Base-by-base conservation (phyloP, 2,113 vertebrate species). In the Rallus limicola region DNA sequence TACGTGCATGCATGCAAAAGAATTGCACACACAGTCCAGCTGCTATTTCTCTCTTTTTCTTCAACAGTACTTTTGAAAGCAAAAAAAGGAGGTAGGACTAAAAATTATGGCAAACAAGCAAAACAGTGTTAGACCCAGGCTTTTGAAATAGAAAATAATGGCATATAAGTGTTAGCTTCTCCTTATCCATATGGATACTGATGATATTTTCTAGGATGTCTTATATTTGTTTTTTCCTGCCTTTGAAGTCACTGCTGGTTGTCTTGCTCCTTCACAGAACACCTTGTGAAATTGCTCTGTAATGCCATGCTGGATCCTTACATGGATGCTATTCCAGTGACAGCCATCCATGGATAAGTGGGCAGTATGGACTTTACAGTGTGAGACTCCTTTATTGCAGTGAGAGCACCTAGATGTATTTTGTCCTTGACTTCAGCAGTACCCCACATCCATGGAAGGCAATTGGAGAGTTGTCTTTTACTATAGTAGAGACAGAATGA, bases 41-140 rank as follows among this genome's bases (percentile, higher is more conserved):
- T 96, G 70, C 85, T 95, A 31, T 64, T 97, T 91, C 87, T 94
- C 82, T 93, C 67, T 95, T 94, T 95, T 92, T 89, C 80, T 86
- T 92, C 80, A 91, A 80, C 34, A 81, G 26, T 38, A 36, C 36
- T 86, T 96, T 31, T 40, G 31, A 96, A 93, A 65, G 90, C 60
- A 74, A 89, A 94, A 86, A 95, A 90, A 82, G 46, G 84, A 90
- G 62, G 64, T 53, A 89, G 70, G 88, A 78, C 28, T 23, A 94
- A 95, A 90, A 94, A 38, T 24, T 10, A 16, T 68, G 33, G 70
- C 77, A 80, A 85, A 42, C 18, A 77, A 80, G 93, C 93, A 96
- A 83, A 96, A 77, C 52, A 82, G 10, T 68, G 80, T 92, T 62
- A 56, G 6, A 71, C 8, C 13, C 56, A 83, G 72, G 92, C 82